Evolutionary conservation across 2,797 vertebrate species (phyloP), one percentile per base, ranked within the genome.

Genomic region (Alcedo atthis): DNA sequence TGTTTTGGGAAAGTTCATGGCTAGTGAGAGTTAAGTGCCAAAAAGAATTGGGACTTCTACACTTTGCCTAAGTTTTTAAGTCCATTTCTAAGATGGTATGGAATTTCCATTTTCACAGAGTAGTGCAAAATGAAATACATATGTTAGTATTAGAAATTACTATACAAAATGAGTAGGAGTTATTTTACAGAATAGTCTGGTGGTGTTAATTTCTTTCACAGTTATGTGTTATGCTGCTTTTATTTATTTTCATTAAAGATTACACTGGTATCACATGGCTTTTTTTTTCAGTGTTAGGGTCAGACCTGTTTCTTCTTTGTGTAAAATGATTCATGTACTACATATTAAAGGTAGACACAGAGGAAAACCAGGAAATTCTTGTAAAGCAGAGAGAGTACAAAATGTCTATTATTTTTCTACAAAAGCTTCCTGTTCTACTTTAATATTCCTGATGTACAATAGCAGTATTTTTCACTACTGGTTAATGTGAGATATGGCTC

Each of bases 261-360:
- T 89, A 70, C 32, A 66, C 51, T 55, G 30, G 28, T 76, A 28
- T 0, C 5, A 54, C 9, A 3, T 68, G 40, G 15, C 21, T 32
- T 24, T 32, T 70, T n/a, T 33, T 43, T 46, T 28, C 15, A 15
- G 0, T 74, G 21, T 87, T 57, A 55, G 57, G 42, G 21, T 88
- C 67, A 74, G 45, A 64, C 43, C 21, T 58, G 13, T 93, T 91
- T 88, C 37, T 78, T 84, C 16, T 61, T 49, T 51, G 68, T 33
- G 10, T 77, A 57, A 88, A 88, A 81, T 8, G 1, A 79, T 87
- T 81, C 1, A 2, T 81, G 45, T 88, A 77, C 61, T 80, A 77
- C 16, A 46, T 79, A 64, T 51, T 69, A 49, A 76, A 74, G 22
- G 37, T 10, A 66, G 25, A 83, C 46, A 25, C 12, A 68, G 35